These are phyloP conservation scores for Eilema griseolum DNA, from an alignment of 2,888 invertebrate species.

Conservation along the genomic window DNA sequence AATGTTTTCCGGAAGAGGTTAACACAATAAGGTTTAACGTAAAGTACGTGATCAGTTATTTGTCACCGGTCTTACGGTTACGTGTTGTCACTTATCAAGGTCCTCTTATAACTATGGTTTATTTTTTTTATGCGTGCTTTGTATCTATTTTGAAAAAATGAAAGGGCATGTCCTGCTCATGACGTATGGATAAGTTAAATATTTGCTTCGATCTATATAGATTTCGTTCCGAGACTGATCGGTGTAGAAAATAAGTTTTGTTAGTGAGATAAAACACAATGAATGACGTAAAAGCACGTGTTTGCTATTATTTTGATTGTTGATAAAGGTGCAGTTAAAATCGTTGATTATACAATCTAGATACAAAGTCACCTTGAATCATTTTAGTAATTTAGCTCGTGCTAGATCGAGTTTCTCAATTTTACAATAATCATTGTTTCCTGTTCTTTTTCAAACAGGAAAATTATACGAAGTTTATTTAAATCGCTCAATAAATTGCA, in stretches of 20 bases:
- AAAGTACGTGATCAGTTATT: too few species aligned
- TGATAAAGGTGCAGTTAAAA: background rate
- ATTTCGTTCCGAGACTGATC: too few species aligned
- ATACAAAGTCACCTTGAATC: conserved; percentile 1
- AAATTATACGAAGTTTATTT: background rate
- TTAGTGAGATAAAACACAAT: background rate
- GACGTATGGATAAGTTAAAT: background rate
- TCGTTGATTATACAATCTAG: background rate
- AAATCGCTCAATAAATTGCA: too few species aligned
- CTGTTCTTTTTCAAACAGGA: background rate
- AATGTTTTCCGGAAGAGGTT: too few species aligned
- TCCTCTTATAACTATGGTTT: too few species aligned
- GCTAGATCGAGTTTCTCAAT: background rate
- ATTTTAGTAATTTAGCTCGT: background rate
- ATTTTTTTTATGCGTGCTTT: too few species aligned
- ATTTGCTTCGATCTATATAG: background rate
- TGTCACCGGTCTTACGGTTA: too few species aligned
- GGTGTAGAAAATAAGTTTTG: too few species aligned
- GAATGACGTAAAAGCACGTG: background rate
- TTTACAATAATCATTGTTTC: background rate
- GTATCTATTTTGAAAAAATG: too few species aligned
- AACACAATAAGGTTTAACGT: too few species aligned
- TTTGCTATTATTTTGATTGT: background rate
- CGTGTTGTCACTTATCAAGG: too few species aligned
- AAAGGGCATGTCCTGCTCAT: too few species aligned